Conservation (phyloP, 2,113 vertebrate genomes). For the Lagenorhynchus albirostris region DNA sequence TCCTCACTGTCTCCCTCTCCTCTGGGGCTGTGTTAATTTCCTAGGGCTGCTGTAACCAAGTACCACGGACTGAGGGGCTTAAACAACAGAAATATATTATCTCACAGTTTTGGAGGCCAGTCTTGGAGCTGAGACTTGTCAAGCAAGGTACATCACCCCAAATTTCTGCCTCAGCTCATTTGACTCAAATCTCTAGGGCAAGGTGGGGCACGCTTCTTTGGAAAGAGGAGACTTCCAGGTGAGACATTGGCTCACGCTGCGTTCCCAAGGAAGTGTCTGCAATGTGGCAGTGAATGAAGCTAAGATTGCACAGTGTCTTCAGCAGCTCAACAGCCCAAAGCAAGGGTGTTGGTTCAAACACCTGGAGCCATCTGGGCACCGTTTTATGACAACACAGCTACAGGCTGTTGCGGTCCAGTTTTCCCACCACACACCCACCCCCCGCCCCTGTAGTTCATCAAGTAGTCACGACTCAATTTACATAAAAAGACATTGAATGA, state of each 20-base stretch:
- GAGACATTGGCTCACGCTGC: background rate
- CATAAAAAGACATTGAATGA: background rate
- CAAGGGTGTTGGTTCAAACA: background rate
- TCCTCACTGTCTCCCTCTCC: background rate
- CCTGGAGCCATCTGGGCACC: background rate
- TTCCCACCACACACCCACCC: background rate
- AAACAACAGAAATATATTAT: background rate
- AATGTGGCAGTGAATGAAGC: fast-evolving
- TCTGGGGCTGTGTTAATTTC: background rate
- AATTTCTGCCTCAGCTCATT: background rate
- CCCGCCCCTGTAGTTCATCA: background rate
- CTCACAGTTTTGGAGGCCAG: background rate
- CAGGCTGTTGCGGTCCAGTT: too few species aligned
- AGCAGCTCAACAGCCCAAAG: background rate
- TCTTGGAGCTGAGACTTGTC: background rate
- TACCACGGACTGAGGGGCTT: background rate
- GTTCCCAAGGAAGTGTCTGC: background rate
- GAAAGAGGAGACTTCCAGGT: background rate
- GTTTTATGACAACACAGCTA: background rate
- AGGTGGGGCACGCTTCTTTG: background rate
- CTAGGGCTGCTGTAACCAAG: background rate
- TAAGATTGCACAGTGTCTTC: background rate
- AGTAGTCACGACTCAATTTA: background rate
- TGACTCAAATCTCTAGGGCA: background rate
- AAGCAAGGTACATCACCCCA: background rate